phyloP scores from a whole-genome alignment of 1,140 invertebrate genomes.

The Drosophila sp. region DNA sequence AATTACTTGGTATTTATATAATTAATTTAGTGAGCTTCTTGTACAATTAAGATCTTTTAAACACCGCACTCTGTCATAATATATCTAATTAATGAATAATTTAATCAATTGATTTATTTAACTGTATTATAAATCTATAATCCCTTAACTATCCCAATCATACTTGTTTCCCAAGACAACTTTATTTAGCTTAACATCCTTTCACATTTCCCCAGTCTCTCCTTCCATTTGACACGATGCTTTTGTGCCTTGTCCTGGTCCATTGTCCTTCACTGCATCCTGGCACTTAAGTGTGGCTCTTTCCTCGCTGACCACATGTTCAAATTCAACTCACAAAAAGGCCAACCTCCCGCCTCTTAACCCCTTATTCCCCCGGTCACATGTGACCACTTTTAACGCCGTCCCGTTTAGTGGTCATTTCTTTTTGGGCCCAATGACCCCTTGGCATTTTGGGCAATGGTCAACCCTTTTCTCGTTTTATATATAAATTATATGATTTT shows the following conservation, averaged over 20 bases:
- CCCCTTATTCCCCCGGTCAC: conserved; percentile 42
- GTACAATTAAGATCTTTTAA: no score
- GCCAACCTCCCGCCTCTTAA: conserved; percentile 60
- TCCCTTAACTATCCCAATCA: conserved; percentile 22
- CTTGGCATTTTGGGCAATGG: conserved; percentile 22
- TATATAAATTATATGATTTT: conserved; percentile 79
- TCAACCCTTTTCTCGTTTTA: conserved; percentile 46
- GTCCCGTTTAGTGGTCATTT: conserved; percentile 68
- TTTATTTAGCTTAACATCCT: conserved; percentile 5
- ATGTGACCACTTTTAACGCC: conserved; percentile 74
- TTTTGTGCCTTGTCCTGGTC: conserved; percentile 22
- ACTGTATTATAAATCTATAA: not conserved
- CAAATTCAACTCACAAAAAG: conserved; percentile 49
- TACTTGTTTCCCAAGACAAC: not conserved
- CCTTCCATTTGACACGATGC: not conserved
- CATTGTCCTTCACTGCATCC: conserved; percentile 18
- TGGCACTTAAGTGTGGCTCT: conserved; percentile 50
- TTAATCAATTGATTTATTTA: not conserved
- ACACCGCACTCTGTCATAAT: no score
- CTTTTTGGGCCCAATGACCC: conserved; percentile 49
- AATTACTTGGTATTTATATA: no score
- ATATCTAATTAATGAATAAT: not conserved
- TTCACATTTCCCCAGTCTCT: not conserved
- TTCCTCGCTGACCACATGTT: conserved; percentile 71
- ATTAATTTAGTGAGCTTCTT: no score